phyloP scores from a whole-genome alignment of 2,797 vertebrate genomes.

The Peromyscus melanophrys region DNA sequence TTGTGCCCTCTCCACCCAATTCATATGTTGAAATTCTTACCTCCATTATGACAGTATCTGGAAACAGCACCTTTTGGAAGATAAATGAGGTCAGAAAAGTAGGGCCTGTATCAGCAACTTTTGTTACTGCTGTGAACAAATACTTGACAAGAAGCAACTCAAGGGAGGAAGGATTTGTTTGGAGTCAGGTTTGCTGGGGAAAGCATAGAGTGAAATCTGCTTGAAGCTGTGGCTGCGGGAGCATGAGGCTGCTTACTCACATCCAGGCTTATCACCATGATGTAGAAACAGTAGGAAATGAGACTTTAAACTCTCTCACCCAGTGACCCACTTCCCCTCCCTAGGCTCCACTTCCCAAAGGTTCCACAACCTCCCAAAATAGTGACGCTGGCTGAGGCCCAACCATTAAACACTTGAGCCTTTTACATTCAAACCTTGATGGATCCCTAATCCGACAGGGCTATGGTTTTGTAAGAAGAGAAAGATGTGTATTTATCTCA shows the following conservation, averaged over 20 bases:
- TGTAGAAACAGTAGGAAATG: background rate
- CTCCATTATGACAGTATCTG: background rate
- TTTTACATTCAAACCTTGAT: background rate
- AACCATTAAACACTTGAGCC: background rate
- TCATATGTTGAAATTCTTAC: background rate
- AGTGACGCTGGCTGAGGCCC: background rate
- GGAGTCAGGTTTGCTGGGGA: background rate
- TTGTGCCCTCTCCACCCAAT: background rate
- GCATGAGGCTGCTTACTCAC: background rate
- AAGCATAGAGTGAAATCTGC: too few relatives aligned
- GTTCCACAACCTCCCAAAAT: background rate
- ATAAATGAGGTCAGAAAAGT: background rate
- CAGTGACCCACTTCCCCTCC: background rate
- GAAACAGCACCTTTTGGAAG: background rate
- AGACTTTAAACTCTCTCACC: background rate
- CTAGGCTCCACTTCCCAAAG: background rate
- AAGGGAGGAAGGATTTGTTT: background rate
- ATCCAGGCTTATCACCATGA: background rate
- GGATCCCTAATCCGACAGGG: background rate
- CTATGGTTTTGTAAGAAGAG: background rate
- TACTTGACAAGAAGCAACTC: background rate
- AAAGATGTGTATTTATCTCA: background rate
- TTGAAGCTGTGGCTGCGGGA: background rate
- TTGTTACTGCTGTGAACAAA: background rate
- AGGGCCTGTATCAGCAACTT: background rate